Evolutionary conservation across 1,140 invertebrate species (phyloP).

Genomic region (Ditylenchus dipsaci): DNA sequence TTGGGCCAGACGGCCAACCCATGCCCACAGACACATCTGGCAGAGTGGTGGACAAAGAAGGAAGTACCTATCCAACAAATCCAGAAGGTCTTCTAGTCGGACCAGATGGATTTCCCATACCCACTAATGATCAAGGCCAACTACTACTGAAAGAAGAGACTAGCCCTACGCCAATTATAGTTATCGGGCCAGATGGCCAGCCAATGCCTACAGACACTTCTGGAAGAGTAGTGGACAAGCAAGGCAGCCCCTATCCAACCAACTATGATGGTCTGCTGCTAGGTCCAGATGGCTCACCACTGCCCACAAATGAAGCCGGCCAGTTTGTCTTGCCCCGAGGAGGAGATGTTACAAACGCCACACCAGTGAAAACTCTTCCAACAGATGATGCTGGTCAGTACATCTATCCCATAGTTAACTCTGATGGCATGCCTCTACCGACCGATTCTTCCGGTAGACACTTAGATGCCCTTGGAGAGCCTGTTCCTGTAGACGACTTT

Average conservation of each 20-base stretch:
- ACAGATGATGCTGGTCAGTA: conserved; percentile 46
- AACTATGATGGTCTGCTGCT: conserved; percentile 16
- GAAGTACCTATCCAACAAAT: conserved; percentile 6
- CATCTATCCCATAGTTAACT: conserved; percentile 42
- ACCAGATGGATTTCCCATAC: conserved; percentile 40
- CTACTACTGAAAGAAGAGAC: background rate
- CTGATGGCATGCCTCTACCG: conserved; percentile 42
- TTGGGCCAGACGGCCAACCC: conserved; percentile 37
- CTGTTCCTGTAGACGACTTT: conserved; percentile 22
- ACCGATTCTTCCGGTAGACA: conserved; percentile 41
- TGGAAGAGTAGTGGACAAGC: conserved; percentile 25
- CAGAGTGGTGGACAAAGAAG: conserved; percentile 12
- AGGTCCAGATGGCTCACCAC: conserved; percentile 29
- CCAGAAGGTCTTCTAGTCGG: conserved; percentile 21
- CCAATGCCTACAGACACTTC: conserved; percentile 36
- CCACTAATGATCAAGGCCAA: conserved; percentile 23
- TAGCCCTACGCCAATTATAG: conserved; percentile 1
- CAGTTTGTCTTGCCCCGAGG: background rate
- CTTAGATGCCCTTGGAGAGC: conserved; percentile 10
- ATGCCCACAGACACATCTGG: conserved; percentile 48
- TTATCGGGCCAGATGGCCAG: conserved; percentile 40
- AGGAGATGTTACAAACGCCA: background rate
- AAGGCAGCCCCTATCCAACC: conserved; percentile 27
- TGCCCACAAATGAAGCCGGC: conserved; percentile 32
- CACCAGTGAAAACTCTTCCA: background rate